Evolutionary conservation across 2,797 vertebrate species (phyloP), one percentile per base, ranked within the genome.

Genomic region (Sus cebifrons): DNA sequence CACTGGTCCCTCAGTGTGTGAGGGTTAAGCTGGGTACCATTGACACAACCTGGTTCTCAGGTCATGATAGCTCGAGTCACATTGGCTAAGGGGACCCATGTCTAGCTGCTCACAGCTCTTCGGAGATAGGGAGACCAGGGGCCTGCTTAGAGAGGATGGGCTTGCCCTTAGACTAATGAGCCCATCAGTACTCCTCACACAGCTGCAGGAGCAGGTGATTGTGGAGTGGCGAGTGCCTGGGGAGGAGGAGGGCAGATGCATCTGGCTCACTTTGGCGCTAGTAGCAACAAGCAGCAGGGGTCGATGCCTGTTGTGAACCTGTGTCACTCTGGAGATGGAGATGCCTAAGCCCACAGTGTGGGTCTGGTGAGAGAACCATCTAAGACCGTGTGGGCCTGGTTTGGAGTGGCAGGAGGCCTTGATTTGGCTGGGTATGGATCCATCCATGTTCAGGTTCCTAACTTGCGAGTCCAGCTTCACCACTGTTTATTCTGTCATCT

Each of bases 261-360:
- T 98, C 75, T 68, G 18, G 32, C 88, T 96, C 10, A 7, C 90
- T 95, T 97, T 88, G 92, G 78, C 40, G 32, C 65, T 96, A 73
- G 95, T 1, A 1, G 64, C 17, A 0, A 16, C 4, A 6, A 88
- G 64, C 96, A 97, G 97, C 95, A 92, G 97, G 94, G 71, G 65
- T 94, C 0, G 52, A 58, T 95, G 32, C 89, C 92, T 95, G 40
- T 40, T 89, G 92, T 65, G 75, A 79, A 85, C 10, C 40, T 96
- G 87, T 97, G 96, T 83, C 14, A 20, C 62, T 95, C 60, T 71
- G 20, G 68, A 96, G 56, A 94, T 65, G 15, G 71, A 95, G 67
- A 84, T 96, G 75, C 75, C 95, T 97, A 95, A 83, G 71, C 21
- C 25, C 49, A 49, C 20, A 25, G 40, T 58, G 49, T 0, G 4